phyloP scores from a whole-genome alignment of 1,140 invertebrate species.

The Popillia japonica region DNA sequence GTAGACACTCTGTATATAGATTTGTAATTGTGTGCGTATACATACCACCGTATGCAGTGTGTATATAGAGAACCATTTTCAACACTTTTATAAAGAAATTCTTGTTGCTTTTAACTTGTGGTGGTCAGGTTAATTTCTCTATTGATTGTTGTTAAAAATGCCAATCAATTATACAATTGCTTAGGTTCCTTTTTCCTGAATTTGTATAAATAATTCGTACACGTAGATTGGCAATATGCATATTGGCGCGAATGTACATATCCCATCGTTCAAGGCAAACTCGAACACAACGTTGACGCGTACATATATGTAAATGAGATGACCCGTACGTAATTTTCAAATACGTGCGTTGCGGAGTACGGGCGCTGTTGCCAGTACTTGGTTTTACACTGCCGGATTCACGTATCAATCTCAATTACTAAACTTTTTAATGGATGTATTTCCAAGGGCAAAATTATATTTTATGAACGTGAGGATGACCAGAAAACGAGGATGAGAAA shows the following conservation, averaged over 20 bases:
- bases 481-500: background rate
- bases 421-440: background rate
- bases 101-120: too few species aligned
- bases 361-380: background rate
- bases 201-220: background rate
- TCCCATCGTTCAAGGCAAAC: background rate
- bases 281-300: background rate
- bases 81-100: too few species aligned
- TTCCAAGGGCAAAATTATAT: background rate
- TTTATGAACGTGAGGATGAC: background rate
- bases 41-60: too few species aligned
- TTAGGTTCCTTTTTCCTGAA: background rate
- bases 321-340: constrained; percentile 4
- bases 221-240: background rate
- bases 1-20: too few species aligned
- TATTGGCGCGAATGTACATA: background rate
- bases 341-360: background rate
- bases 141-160: too few species aligned
- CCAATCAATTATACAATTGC: too few species aligned
- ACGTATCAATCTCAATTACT: constrained; percentile 22
- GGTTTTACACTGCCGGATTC: constrained; percentile 11
- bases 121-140: too few species aligned
- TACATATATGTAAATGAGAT: constrained; percentile 16
- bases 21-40: too few species aligned
- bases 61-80: too few species aligned